These are phyloP conservation scores for Lypha dubia DNA, from an alignment of 2,888 invertebrate genomes.

Conservation along the genomic window DNA sequence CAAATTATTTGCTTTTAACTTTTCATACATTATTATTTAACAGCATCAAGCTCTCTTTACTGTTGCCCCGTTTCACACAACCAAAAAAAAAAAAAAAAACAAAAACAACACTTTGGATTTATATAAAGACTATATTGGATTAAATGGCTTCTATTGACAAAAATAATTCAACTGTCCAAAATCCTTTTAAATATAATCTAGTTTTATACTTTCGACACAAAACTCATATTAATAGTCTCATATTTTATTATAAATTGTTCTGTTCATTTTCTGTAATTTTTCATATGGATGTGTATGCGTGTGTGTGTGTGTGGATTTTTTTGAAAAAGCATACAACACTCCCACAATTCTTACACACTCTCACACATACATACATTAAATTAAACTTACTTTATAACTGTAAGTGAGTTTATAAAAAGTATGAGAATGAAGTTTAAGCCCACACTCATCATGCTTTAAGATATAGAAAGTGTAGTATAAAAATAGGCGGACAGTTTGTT, in stretches of 20 bases:
- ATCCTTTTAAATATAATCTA: slow-evolving; percentile 70
- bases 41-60: not conserved
- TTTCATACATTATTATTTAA: not conserved
- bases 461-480: slow-evolving; percentile 36
- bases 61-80: not conserved
- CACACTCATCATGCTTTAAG: slow-evolving; percentile 3
- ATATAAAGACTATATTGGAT: slow-evolving; percentile 59
- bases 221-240: slow-evolving; percentile 70
- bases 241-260: slow-evolving; percentile 72
- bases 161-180: slow-evolving; percentile 70
- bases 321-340: slow-evolving; percentile 5
- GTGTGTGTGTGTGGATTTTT: not conserved
- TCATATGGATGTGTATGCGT: slow-evolving; percentile 42
- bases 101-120: slow-evolving; percentile 19
- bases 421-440: slow-evolving; percentile 12
- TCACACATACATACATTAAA: slow-evolving; percentile 4
- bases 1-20: not conserved
- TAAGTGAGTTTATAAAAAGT: not conserved
- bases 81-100: not conserved
- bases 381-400: slow-evolving; percentile 7
- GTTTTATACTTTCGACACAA: slow-evolving; percentile 66
- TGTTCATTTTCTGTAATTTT: slow-evolving; percentile 69
- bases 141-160: slow-evolving; percentile 64
- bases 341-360: not conserved
- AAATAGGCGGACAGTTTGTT: slow-evolving; percentile 71